These are phyloP conservation scores for Neoascia interrupta DNA, from an alignment of 2,888 invertebrate species.

Conservation along the genomic window DNA sequence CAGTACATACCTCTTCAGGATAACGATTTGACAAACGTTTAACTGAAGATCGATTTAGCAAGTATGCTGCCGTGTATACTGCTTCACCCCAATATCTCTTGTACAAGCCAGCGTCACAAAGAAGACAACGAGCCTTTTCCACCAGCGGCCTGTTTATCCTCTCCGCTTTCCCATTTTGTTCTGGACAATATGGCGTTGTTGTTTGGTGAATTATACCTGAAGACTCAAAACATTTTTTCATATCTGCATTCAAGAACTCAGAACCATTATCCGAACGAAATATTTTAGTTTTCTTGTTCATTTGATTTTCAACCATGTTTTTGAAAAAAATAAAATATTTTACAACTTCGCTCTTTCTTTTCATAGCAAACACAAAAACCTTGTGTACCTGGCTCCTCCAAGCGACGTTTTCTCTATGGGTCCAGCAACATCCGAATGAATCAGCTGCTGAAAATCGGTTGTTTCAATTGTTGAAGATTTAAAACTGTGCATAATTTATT, in stretches of 20 bases:
- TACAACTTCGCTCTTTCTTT: not conserved
- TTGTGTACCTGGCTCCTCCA: conserved; percentile 5
- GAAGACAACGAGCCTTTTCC: conserved; percentile 58
- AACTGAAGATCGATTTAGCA: conserved; percentile 10
- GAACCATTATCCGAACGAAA: conserved; percentile 19
- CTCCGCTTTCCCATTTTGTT: conserved; percentile 8
- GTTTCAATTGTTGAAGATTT: not conserved
- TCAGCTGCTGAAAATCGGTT: not conserved
- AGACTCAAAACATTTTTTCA: conserved; percentile 5
- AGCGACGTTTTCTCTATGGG: not conserved
- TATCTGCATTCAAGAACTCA: conserved; percentile 3
- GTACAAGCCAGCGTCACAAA: conserved; percentile 31
- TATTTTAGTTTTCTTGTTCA: conserved; percentile 18
- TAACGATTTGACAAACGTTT: conserved; percentile 63
- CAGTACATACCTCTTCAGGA: conserved; percentile 76
- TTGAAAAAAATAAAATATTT: conserved; percentile 12
- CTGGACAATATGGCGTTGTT: conserved; percentile 1
- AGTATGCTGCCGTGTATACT: conserved; percentile 60
- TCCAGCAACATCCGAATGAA: conserved; percentile 9
- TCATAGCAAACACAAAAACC: conserved; percentile 1
- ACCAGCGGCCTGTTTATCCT: conserved; percentile 58
- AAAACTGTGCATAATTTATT: not conserved
- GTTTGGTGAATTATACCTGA: conserved; percentile 17
- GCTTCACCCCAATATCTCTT: conserved; percentile 62
- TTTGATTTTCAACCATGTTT: conserved; percentile 13